Base-by-base conservation (phyloP, 2,888 invertebrate genomes). In the Alloplasta piceator region DNA sequence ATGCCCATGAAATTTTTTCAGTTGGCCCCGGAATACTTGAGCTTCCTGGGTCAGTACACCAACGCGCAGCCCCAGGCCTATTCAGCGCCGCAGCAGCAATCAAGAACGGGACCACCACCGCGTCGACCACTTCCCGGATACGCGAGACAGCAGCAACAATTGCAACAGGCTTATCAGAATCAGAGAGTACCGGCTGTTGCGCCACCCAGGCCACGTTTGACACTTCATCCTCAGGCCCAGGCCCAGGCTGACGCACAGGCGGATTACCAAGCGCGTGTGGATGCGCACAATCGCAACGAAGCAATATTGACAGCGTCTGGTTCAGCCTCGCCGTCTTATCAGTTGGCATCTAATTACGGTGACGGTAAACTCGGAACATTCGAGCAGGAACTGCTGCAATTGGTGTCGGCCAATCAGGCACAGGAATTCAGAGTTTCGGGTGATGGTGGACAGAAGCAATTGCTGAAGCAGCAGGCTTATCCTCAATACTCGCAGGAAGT, bases 381-480 rank as follows among this genome's bases (percentile, higher is more conserved):
- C 79, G 91, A 91, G 71, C 91, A 91, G 60, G 91, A 91, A 55
- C 76, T 91, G 5, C 79, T 91, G 16, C 91, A 91, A 70, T 64
- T 91, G 5, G 91, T 91, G 1, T 89, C 88, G 0, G 91, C 91
- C 0, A 91, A 91, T 72, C 91, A 91, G 70, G 91, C 91, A 0
- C 91, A 90, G 60, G 91, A 91, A 43, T 91, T 90, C 73, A 91
- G 91, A 41, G 75, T 89, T 1, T 73, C 86, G 0, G 86, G 87
- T 0, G 86, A 87, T 1, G 85, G 83, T 12, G 86, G 85, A 4
- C 83, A 88, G 0, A 86, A 85, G 43, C 72, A 83, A 0, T 77
- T 82, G 3, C 56, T 84, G 5, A 86, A 87, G 26, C 86, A 85
- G 26, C 64, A 78, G 6, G 82, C 72, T 10, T 87, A 88, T 41